Evolutionary conservation across 1,140 invertebrate genomes (phyloP).

Genomic region (Drosophila ananassae): DNA sequence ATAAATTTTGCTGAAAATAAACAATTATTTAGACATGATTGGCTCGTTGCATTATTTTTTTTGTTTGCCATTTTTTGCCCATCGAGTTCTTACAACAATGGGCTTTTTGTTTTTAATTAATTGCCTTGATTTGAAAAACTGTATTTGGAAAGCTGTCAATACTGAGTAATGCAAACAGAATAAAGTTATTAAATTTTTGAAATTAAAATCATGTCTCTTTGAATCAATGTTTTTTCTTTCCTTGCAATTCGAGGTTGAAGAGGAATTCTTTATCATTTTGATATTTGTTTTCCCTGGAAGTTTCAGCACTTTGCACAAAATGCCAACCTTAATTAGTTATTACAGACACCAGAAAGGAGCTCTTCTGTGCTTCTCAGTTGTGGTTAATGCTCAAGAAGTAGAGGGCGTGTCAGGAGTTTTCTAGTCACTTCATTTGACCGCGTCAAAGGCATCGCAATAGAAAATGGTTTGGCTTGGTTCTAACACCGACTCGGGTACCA

Average conservation of each 20-base stretch:
- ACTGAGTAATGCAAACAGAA: background rate
- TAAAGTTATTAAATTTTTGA: too few relatives aligned
- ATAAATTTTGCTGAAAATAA: conserved; percentile 74
- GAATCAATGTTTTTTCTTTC: too few relatives aligned
- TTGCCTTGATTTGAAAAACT: conserved; percentile 21
- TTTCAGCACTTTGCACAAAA: conserved; percentile 15
- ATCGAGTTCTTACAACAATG: conserved; percentile 1
- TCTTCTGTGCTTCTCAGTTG: background rate
- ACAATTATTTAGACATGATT: conserved; percentile 66
- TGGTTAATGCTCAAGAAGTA: background rate
- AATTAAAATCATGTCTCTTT: too few relatives aligned
- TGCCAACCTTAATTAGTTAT: conserved; percentile 51
- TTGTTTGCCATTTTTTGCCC: conserved; percentile 7
- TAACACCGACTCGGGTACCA: too few relatives aligned
- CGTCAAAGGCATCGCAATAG: conserved; percentile 28
- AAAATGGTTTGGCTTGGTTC: conserved; percentile 2
- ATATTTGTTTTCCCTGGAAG: background rate
- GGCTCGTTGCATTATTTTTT: conserved; percentile 19
- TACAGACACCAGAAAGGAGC: conserved; percentile 18
- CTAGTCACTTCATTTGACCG: conserved; percentile 13
- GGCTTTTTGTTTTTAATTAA: conserved; percentile 12
- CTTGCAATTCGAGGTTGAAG: too few relatives aligned
- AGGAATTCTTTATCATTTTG: too few relatives aligned
- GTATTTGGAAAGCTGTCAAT: background rate
- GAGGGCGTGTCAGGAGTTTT: background rate